A percentile compares a stretch with the other conserved stretches of the same genome.
Conservation (phyloP, 2,113 vertebrate species). For the Oryzias celebensis region DNA sequence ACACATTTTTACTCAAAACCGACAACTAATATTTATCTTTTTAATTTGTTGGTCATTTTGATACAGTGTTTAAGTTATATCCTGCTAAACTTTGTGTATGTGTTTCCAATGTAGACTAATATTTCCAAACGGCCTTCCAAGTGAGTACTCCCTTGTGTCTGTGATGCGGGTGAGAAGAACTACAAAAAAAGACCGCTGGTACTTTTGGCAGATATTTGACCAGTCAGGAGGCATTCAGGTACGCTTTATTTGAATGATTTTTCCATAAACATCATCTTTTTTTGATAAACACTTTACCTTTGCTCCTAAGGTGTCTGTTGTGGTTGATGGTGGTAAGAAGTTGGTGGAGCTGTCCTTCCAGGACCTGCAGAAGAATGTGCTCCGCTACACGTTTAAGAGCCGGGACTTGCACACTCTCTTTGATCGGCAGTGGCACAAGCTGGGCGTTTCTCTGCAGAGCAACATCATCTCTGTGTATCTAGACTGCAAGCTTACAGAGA, state of each 20-base stretch:
- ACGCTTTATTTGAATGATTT: not conserved
- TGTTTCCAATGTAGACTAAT: conserved; percentile 75
- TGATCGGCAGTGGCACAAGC: conserved; percentile 96
- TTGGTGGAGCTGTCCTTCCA: conserved; percentile 85
- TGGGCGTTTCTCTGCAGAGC: conserved; percentile 84
- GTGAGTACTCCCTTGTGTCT: conserved; percentile 85
- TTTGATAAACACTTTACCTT: not conserved
- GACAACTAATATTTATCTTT: conserved; percentile 25
- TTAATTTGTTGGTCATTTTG: conserved; percentile 8
- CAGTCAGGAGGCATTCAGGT: conserved; percentile 86
- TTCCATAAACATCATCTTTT: not conserved
- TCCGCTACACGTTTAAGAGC: conserved; percentile 88
- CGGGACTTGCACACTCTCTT: conserved; percentile 89
- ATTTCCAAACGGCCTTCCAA: conserved; percentile 88
- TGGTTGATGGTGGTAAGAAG: conserved; percentile 88
- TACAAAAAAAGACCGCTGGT: conserved; percentile 93
- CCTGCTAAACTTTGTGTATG: conserved; percentile 3
- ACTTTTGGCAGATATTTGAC: conserved; percentile 91
- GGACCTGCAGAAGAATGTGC: conserved; percentile 76
- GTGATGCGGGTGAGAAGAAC: conserved; percentile 87
- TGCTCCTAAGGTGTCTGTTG: conserved; percentile 81
- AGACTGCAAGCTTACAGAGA: conserved; percentile 91
- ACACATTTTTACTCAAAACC: not conserved
- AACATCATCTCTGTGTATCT: conserved; percentile 85
- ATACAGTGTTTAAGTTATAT: not conserved